Conservation (phyloP, 1,140 invertebrate genomes). For the Oncopeltus fasciatus region DNA sequence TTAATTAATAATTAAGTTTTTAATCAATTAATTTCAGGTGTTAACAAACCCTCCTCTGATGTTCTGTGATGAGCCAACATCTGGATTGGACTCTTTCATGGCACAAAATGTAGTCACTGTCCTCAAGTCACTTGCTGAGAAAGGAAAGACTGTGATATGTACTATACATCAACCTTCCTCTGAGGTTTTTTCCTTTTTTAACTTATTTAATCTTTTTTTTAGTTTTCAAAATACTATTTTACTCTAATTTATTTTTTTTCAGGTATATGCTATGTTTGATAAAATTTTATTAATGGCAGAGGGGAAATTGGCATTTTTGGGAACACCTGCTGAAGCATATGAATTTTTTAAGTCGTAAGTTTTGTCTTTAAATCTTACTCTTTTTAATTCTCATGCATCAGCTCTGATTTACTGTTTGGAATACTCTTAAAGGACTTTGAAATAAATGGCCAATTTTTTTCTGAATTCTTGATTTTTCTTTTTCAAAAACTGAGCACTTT, state of each 20-base stretch:
- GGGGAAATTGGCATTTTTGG: conserved; percentile 79
- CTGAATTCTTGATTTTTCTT: too few species aligned
- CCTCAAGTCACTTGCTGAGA: conserved; percentile 57
- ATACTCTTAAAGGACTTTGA: too few species aligned
- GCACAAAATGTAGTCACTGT: conserved; percentile 78
- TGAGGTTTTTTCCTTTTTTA: conserved; percentile 39
- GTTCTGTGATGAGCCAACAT: conserved; percentile 96
- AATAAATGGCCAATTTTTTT: too few species aligned
- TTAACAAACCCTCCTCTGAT: conserved; percentile 86
- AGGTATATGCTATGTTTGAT: conserved; percentile 74
- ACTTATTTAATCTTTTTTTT: background rate
- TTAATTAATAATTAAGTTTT: background rate
- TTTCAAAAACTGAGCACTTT: too few species aligned
- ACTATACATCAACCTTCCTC: conserved; percentile 95
- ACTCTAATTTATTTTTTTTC: background rate
- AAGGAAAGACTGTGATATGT: conserved; percentile 81
- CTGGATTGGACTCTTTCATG: conserved; percentile 72
- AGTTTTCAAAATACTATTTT: background rate
- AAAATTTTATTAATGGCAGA: conserved; percentile 81
- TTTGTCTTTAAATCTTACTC: too few species aligned
- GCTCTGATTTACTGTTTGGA: too few species aligned
- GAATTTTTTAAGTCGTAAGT: conserved; percentile 70
- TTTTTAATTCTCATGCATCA: too few species aligned
- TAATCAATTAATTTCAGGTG: conserved; percentile 30
- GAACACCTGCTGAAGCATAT: conserved; percentile 59